phyloP scores from a whole-genome alignment of 2,888 invertebrate genomes.

The Entomobrya proxima region DNA sequence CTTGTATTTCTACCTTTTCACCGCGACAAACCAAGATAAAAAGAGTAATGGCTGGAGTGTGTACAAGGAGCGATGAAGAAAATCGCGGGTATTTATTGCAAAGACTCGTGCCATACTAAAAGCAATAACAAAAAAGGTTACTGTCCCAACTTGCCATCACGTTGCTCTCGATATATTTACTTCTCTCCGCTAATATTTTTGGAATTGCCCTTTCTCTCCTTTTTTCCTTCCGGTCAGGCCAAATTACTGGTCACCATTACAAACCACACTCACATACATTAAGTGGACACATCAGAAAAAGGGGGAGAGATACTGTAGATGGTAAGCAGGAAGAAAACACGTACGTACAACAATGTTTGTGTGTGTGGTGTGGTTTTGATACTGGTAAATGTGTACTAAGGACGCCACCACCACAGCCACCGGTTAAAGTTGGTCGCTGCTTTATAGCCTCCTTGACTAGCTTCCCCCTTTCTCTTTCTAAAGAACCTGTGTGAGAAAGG shows the following conservation, averaged over 20 bases:
- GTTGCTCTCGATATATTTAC: background rate
- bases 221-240: slow-evolving; percentile 14
- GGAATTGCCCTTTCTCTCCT: background rate
- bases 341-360: background rate
- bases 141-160: background rate
- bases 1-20: background rate
- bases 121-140: background rate
- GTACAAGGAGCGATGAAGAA: slow-evolving; percentile 24
- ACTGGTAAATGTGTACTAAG: no score
- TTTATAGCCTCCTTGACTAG: background rate
- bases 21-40: background rate
- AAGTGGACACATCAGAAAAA: background rate
- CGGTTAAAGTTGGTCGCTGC: no score
- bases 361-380: no score
- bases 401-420: no score
- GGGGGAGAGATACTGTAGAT: background rate
- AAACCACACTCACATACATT: slow-evolving; percentile 40
- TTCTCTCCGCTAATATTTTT: background rate
- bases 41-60: slow-evolving; percentile 19
- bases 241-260: slow-evolving; percentile 53
- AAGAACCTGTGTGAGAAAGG: background rate
- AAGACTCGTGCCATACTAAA: background rate
- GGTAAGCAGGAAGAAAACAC: background rate
- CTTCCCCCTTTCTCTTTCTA: background rate
- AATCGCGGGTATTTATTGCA: background rate